Base-by-base conservation (phyloP, 2,797 vertebrate genomes). In the Adelosebastes latens region DNA sequence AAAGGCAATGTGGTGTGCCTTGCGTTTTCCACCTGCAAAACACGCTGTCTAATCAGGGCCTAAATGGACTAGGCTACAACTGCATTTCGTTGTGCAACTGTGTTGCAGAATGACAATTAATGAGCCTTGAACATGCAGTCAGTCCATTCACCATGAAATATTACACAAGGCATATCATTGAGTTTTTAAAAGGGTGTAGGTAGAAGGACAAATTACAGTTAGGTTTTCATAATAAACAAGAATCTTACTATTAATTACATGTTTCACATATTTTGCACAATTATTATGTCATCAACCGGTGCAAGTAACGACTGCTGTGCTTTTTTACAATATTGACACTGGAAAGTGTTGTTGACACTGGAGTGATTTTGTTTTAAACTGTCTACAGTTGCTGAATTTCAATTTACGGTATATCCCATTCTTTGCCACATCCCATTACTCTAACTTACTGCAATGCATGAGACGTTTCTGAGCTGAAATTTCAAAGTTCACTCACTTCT, bases 401-500 rank as follows among this genome's bases (percentile, higher is more conserved):
- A 24, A 27, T 14, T 49, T 2, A 4, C 0, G n/a, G 6, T 18
- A 2, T 2, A 53, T 42, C 7, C 39, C 39, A 16, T 42, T 1
- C 34, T 25, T n/a, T 61, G 22, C 52, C 18, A 18, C 22, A 27
- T 63, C 13, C 14, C 11, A 18, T 52, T 42, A 31, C 29, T 34
- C 11, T 14, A 11, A 25, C 9, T 27, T 4, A 27, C 3, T 22
- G 20, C 39, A 11, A 24, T 14, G 18, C 49, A 16, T 6, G 14
- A 64, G 22, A 8, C 6, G 10, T 56, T 20, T 20, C 31, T 25
- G 31, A 8, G 14, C n/a, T 22, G 16, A 59, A 34, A 59, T 27
- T 72, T 29, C 3, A 77, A 56, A 72, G 16, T 68, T 80, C 32
- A 91, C 96, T 88, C 92, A 98, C 97, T 96, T 97, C 91, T 98